Conservation (phyloP, 92 coral and sea anemone species). For the Meandrina meandrites region DNA sequence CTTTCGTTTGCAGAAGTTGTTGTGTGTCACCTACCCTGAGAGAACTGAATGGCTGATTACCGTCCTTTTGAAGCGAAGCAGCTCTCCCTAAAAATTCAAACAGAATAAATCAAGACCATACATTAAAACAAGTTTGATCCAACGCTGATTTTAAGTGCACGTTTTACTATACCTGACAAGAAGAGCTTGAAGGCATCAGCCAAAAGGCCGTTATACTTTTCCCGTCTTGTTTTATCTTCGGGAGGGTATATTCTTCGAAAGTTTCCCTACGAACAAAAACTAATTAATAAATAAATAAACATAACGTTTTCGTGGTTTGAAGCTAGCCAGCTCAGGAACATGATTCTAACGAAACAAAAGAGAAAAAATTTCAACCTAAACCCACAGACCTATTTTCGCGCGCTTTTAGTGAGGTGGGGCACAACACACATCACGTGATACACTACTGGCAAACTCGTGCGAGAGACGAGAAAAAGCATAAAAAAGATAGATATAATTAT, state of each 20-base stretch:
- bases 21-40: constrained; percentile 74
- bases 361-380: background rate
- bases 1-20: too few species aligned
- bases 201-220: constrained; percentile 83
- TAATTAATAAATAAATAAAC: background rate
- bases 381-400: too few species aligned
- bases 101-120: background rate
- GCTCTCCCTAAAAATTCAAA: constrained; percentile 73
- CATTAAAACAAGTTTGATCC: background rate
- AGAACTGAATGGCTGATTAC: constrained; percentile 77
- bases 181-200: constrained; percentile 93
- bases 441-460: too few species aligned
- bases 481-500: too few species aligned
- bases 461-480: too few species aligned
- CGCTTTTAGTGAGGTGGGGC: too few species aligned
- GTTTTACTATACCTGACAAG: constrained; percentile 70
- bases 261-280: constrained; percentile 66
- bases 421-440: too few species aligned
- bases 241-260: constrained; percentile 90
- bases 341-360: background rate
- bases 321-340: background rate
- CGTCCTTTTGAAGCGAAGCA: constrained; percentile 78
- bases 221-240: constrained; percentile 78
- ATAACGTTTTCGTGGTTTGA: background rate
- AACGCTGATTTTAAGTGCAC: too few species aligned